These are phyloP conservation scores for Nyctibius grandis DNA, from an alignment of 2,797 vertebrate genomes.

Conservation along the genomic window DNA sequence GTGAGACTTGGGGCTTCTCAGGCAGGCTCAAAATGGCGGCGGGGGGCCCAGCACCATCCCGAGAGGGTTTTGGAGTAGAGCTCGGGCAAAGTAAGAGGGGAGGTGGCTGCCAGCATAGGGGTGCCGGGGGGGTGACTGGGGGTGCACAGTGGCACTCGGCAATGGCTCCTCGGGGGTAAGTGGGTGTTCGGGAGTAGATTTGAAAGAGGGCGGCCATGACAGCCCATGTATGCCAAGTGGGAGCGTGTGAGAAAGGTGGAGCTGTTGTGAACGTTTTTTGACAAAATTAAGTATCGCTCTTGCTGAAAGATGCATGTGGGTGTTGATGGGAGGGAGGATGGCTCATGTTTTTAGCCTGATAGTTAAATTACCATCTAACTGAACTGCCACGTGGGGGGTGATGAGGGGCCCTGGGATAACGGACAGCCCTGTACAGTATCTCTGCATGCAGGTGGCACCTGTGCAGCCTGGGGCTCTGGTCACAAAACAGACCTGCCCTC, in stretches of 20 bases:
- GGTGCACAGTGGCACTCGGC: fast-evolving
- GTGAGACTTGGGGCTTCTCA: neutral
- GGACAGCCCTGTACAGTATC: fast-evolving
- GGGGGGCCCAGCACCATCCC: fast-evolving
- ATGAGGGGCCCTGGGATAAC: neutral
- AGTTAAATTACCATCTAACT: neutral
- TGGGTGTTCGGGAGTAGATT: fast-evolving
- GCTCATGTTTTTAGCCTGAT: fast-evolving
- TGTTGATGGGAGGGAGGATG: neutral
- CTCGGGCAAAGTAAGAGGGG: fast-evolving
- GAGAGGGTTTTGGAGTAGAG: fast-evolving
- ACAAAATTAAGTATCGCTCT: neutral
- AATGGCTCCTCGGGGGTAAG: neutral
- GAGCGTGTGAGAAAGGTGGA: fast-evolving
- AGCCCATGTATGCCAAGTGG: fast-evolving
- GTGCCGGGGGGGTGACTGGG: fast-evolving
- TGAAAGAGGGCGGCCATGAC: neutral
- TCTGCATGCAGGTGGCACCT: neutral
- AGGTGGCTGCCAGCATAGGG: fast-evolving
- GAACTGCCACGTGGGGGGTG: fast-evolving
- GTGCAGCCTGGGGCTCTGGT: fast-evolving
- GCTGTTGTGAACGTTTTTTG: neutral
- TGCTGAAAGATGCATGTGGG: fast-evolving
- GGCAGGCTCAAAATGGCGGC: fast-evolving
- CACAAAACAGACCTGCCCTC: neutral